Evolutionary conservation across 2,797 vertebrate species (phyloP).

Genomic region (Danio choprae): DNA sequence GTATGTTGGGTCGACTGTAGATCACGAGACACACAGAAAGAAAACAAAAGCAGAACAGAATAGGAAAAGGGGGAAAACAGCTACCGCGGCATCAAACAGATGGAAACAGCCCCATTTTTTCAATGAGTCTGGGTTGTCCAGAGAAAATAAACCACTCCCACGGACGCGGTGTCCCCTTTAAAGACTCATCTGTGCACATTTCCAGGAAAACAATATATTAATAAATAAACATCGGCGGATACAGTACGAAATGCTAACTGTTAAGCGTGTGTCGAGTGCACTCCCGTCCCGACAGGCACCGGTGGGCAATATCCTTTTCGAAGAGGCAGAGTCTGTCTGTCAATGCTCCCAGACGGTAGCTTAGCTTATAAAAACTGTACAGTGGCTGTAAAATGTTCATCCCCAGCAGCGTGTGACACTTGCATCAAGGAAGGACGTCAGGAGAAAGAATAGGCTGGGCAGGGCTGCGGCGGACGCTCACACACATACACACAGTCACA

Average conservation of each 20-base stretch:
- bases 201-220: slow-evolving; percentile 55
- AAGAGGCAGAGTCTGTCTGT: slow-evolving; percentile 18
- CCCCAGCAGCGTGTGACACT: slow-evolving; percentile 66
- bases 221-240: slow-evolving; percentile 43
- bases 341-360: slow-evolving; percentile 37
- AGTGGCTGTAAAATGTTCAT: slow-evolving; percentile 52
- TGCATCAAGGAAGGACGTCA: slow-evolving; percentile 70
- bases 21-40: background rate
- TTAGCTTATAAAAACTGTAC: slow-evolving; percentile 25
- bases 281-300: slow-evolving; percentile 1
- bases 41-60: slow-evolving; percentile 23
- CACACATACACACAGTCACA: background rate
- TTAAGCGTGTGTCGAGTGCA: slow-evolving; percentile 25
- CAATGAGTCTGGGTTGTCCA: slow-evolving; percentile 20
- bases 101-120: slow-evolving; percentile 16
- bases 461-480: slow-evolving; percentile 65
- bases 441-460: slow-evolving; percentile 64
- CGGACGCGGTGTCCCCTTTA: slow-evolving; percentile 28
- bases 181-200: slow-evolving; percentile 44
- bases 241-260: slow-evolving; percentile 27
- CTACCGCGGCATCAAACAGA: slow-evolving; percentile 24
- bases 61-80: background rate
- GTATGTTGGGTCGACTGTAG: background rate
- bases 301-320: background rate
- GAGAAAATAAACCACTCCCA: slow-evolving; percentile 54